Percentiles rank a stretch among this genome's conserved stretches.
Evolutionary conservation across 2,797 vertebrate genomes (phyloP).

Genomic region (Crenuchus spilurus): DNA sequence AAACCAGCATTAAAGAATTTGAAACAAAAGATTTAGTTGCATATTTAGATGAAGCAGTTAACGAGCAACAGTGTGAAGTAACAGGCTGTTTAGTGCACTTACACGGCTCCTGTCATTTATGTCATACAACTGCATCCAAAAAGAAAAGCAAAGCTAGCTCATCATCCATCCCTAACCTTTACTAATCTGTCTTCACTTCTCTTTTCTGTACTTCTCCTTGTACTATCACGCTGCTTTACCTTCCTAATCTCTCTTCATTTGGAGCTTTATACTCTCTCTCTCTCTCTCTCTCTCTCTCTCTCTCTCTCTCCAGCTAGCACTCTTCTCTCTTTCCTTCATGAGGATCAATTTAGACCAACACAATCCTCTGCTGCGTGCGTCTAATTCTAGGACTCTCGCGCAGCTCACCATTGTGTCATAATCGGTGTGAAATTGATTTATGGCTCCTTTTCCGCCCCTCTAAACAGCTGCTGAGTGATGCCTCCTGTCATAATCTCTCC

Average conservation of each 20-base stretch:
- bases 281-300: slow-evolving; percentile 20
- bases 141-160: no score
- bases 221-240: slow-evolving; percentile 26
- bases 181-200: slow-evolving; percentile 35
- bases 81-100: no score
- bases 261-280: slow-evolving; percentile 28
- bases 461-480: slow-evolving; percentile 72
- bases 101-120: no score
- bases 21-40: no score
- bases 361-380: slow-evolving; percentile 59
- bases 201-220: slow-evolving; percentile 9
- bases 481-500: slow-evolving; percentile 64
- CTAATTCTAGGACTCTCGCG: slow-evolving; percentile 61
- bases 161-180: no score
- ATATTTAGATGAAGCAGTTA: no score
- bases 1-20: no score
- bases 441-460: slow-evolving; percentile 66
- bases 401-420: slow-evolving; percentile 66
- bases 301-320: slow-evolving; percentile 33
- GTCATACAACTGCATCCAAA: no score
- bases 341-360: slow-evolving; percentile 68
- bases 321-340: slow-evolving; percentile 44
- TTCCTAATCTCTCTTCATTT: slow-evolving; percentile 47
- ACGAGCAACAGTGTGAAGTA: no score
- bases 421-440: slow-evolving; percentile 70